These are phyloP conservation scores for Gonioctena quinquepunctata DNA, from an alignment of 1,140 invertebrate genomes.

Conservation along the genomic window DNA sequence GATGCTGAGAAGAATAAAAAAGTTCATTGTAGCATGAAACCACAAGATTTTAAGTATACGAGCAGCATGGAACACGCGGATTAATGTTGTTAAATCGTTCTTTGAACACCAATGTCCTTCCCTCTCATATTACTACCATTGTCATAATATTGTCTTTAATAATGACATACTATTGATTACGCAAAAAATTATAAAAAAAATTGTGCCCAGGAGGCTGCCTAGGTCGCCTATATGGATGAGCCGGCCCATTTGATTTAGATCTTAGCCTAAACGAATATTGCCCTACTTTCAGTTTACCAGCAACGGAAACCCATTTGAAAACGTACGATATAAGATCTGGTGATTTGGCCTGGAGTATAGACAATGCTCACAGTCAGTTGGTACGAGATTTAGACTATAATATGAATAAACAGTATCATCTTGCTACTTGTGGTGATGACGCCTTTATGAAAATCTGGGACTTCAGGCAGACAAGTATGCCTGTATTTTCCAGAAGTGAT, in stretches of 20 bases:
- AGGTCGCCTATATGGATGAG: too few species aligned
- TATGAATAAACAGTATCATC: slow-evolving; percentile 92
- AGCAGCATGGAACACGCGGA: too few species aligned
- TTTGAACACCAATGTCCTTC: too few species aligned
- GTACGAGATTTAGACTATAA: slow-evolving; percentile 95
- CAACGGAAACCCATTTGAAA: slow-evolving; percentile 74
- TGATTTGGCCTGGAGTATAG: slow-evolving; percentile 78
- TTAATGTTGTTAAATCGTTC: too few species aligned
- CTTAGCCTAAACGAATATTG: neutral
- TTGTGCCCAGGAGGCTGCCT: too few species aligned
- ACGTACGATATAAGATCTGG: slow-evolving; percentile 84
- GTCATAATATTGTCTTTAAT: too few species aligned
- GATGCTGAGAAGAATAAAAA: too few species aligned
- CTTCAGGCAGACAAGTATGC: slow-evolving; percentile 77
- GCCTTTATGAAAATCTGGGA: slow-evolving; percentile 96
- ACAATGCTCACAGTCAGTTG: slow-evolving; percentile 85
- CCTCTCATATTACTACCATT: too few species aligned
- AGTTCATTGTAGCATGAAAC: too few species aligned
- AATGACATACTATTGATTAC: too few species aligned
- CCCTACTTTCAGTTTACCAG: slow-evolving; percentile 45
- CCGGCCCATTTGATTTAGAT: too few species aligned
- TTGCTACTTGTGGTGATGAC: slow-evolving; percentile 95
- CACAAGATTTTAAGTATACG: too few species aligned
- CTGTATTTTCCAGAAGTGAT: slow-evolving; percentile 80
- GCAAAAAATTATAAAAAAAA: neutral